A percentile compares a stretch with the other conserved stretches of the same genome.
These are phyloP conservation scores for Coenonympha glycerion DNA, from an alignment of 2,888 invertebrate genomes.

Conservation along the genomic window DNA sequence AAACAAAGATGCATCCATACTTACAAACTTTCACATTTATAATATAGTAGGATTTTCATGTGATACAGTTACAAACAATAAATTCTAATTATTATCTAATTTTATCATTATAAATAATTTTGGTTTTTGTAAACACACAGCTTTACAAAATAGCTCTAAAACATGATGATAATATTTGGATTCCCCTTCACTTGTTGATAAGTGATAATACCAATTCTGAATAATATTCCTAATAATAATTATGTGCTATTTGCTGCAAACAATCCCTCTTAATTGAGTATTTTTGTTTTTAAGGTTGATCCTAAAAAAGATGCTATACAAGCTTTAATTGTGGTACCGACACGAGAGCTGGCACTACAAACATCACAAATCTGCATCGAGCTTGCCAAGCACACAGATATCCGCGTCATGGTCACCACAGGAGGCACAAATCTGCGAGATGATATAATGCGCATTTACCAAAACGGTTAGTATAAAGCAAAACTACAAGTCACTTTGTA, in stretches of 20 bases:
- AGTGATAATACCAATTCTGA: conserved; percentile 59
- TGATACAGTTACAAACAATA: no score
- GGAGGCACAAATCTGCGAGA: conserved; percentile 98
- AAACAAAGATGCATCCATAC: no score
- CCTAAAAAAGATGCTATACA: conserved; percentile 94
- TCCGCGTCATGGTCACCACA: conserved; percentile 99
- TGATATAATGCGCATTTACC: conserved; percentile 99
- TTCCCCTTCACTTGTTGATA: conserved; percentile 72
- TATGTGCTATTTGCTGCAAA: background rate
- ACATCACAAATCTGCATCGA: conserved; percentile 99
- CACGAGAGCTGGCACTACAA: conserved; percentile 98
- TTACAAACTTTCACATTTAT: no score
- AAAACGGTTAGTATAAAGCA: conserved; percentile 86
- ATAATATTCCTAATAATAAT: conserved; percentile 1
- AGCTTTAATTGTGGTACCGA: conserved; percentile 98
- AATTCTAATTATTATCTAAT: no score
- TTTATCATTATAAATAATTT: no score
- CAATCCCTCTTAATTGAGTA: conserved; percentile 16
- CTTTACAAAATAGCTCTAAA: no score
- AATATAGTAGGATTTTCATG: no score
- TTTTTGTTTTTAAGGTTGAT: conserved; percentile 75
- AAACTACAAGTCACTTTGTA: background rate
- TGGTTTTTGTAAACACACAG: no score
- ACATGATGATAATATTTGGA: conserved; percentile 67
- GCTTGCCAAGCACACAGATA: conserved; percentile 96